Conservation (phyloP, 2,797 vertebrate species). For the Gambelia wislizenii region DNA sequence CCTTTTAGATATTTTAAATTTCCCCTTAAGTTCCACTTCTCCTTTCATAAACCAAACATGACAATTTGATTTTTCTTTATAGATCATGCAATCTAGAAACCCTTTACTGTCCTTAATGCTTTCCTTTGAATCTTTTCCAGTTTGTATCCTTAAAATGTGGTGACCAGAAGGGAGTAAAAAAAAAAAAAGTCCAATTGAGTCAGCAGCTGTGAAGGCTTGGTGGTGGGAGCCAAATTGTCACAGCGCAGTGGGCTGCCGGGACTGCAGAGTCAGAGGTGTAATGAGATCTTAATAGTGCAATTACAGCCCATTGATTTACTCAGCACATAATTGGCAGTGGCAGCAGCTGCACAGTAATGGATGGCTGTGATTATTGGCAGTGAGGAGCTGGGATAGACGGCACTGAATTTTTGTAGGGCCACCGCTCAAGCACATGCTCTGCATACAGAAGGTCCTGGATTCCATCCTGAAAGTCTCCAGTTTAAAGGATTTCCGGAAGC, state of each 20-base stretch:
- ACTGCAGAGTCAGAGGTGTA: constrained; percentile 77
- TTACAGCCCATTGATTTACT: constrained; percentile 83
- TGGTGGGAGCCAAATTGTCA: constrained; percentile 38
- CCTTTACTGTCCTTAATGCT: not conserved
- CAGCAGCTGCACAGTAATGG: constrained; percentile 73
- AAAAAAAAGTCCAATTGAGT: constrained; percentile 31
- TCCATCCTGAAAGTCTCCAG: not conserved
- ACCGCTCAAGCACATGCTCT: constrained; percentile 4
- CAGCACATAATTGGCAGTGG: constrained; percentile 76
- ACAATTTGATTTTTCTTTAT: not conserved
- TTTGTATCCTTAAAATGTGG: constrained; percentile 15
- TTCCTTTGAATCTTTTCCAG: constrained; percentile 7
- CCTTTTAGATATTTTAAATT: not conserved
- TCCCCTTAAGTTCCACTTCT: not conserved
- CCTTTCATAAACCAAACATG: not conserved
- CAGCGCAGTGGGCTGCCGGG: constrained; percentile 30
- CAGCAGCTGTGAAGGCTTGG: constrained; percentile 44
- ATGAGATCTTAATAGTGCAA: constrained; percentile 91
- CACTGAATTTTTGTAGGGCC: constrained; percentile 17
- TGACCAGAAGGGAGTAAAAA: constrained; percentile 25
- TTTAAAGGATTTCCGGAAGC: not conserved
- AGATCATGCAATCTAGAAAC: not conserved
- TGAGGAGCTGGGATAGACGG: constrained; percentile 23
- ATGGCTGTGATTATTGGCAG: constrained; percentile 61
- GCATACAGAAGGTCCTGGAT: not conserved